phyloP scores from a whole-genome alignment of 2,113 vertebrate genomes.

The Vireo altiloquus region DNA sequence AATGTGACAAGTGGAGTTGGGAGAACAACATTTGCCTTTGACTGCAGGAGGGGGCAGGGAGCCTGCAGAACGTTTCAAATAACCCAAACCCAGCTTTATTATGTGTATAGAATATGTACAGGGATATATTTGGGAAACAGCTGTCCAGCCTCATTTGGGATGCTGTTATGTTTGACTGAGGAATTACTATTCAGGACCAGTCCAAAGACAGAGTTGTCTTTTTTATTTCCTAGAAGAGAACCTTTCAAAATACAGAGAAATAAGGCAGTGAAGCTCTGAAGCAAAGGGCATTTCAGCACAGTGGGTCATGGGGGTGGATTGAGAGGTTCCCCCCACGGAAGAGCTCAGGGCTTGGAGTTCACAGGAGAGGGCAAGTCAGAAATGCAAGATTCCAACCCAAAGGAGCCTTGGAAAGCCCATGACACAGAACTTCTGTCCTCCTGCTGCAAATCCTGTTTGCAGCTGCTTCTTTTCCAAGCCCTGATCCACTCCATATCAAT shows the following conservation, averaged over 20 bases:
- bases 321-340: background rate
- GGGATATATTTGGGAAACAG: slow-evolving; percentile 22
- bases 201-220: background rate
- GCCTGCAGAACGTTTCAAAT: background rate
- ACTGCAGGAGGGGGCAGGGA: slow-evolving; percentile 34
- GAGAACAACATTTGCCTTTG: slow-evolving; percentile 43
- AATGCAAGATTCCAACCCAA: background rate
- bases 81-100: background rate
- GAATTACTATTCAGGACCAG: slow-evolving; percentile 1
- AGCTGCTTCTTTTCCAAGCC: background rate
- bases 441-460: background rate
- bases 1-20: slow-evolving; percentile 33
- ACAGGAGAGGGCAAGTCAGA: background rate
- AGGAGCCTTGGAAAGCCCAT: background rate
- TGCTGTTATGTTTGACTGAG: background rate
- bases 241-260: background rate
- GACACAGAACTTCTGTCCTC: background rate
- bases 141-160: slow-evolving; percentile 21
- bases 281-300: background rate
- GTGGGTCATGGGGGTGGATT: accelerated
- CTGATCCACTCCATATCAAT: accelerated
- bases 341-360: background rate
- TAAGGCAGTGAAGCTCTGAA: background rate
- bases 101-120: background rate
- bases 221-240: background rate